Evolutionary conservation across 2,113 vertebrate genomes (phyloP).

Genomic region (Microcebus murinus): DNA sequence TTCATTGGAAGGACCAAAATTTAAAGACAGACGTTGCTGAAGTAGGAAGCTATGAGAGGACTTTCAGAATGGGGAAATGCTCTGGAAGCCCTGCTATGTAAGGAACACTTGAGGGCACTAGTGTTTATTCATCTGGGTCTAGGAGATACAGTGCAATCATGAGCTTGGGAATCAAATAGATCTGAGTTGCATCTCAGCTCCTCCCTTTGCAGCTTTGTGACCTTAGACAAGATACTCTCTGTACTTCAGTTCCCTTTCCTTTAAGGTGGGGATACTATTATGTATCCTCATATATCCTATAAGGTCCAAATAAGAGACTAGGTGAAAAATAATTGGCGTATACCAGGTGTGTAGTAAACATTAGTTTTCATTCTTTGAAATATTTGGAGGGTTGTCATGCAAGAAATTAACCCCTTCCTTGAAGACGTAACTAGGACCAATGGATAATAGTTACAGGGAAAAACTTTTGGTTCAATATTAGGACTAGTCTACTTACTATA

Average conservation of each 20-base stretch:
- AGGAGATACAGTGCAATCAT: neutral
- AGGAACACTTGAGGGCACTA: neutral
- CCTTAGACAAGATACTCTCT: neutral
- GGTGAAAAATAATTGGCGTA: neutral
- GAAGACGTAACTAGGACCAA: neutral
- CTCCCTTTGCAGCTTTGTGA: neutral
- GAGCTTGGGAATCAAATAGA: neutral
- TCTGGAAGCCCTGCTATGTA: neutral
- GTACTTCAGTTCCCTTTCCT: neutral
- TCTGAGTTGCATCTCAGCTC: neutral
- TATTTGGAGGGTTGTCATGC: neutral
- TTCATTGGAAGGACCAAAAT: slow-evolving; percentile 16
- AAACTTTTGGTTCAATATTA: neutral
- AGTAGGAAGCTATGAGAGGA: neutral
- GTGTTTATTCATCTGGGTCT: neutral
- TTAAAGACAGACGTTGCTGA: slow-evolving; percentile 1
- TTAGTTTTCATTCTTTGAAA: neutral
- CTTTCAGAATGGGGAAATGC: neutral
- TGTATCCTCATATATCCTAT: neutral
- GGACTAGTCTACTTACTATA: neutral
- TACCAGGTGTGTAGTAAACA: neutral
- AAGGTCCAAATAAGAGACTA: neutral
- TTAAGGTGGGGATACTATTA: neutral
- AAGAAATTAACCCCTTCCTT: neutral
- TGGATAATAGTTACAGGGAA: neutral